Conservation (phyloP, 2,797 vertebrate species). For the Acanthurus leucopareius region DNA sequence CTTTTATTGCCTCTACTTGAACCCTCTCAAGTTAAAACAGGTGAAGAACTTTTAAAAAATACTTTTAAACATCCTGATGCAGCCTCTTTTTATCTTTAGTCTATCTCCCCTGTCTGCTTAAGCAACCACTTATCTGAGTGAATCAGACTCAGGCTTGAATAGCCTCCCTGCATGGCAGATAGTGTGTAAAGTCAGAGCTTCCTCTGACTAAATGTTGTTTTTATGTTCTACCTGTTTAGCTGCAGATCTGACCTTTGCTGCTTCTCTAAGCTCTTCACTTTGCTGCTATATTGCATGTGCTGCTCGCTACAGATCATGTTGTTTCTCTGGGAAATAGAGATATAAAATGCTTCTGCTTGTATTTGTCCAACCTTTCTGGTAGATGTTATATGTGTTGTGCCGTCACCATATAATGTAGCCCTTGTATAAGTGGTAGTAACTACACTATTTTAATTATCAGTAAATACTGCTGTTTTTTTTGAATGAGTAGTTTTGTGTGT, state of each 20-base stretch:
- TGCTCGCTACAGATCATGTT: constrained; percentile 14
- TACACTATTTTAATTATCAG: background rate
- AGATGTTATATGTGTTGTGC: background rate
- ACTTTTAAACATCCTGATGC: constrained; percentile 14
- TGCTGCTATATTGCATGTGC: constrained; percentile 56
- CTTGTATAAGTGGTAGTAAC: background rate
- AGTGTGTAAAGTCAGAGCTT: constrained; percentile 17
- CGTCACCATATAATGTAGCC: background rate
- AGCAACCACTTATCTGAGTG: constrained; percentile 63
- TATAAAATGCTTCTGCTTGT: constrained; percentile 4
- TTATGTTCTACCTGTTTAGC: constrained; percentile 4
- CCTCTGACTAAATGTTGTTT: constrained; percentile 7
- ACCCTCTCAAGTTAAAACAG: background rate
- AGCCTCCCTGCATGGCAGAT: constrained; percentile 65
- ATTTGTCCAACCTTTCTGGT: constrained; percentile 13
- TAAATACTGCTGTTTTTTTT: background rate
- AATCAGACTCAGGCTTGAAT: constrained; percentile 45
- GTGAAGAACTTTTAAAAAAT: constrained; percentile 11
- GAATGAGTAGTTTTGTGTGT: background rate
- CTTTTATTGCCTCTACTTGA: constrained; percentile 13
- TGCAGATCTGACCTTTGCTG: constrained; percentile 17
- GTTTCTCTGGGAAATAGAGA: constrained; percentile 6
- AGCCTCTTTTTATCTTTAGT: constrained; percentile 21
- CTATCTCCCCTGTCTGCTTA: constrained; percentile 58
- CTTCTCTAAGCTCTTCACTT: constrained; percentile 11